These are phyloP conservation scores for Leucophenga montana DNA, from an alignment of 2,888 invertebrate species.

Conservation along the genomic window DNA sequence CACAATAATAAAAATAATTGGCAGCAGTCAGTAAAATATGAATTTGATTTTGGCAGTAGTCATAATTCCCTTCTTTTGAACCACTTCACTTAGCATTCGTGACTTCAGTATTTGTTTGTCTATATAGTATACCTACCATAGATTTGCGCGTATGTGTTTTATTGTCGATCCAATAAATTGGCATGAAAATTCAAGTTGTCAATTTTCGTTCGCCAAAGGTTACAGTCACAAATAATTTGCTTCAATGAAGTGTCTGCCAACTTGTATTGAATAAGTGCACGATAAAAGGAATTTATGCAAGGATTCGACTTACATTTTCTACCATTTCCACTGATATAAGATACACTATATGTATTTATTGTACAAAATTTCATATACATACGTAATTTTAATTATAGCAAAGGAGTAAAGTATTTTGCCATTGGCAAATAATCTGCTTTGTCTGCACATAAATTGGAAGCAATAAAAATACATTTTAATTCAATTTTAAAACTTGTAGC, in stretches of 20 bases:
- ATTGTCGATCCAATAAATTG: slow-evolving; percentile 13
- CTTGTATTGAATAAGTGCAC: slow-evolving; percentile 5
- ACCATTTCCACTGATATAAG: too few relatives aligned
- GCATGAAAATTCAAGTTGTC: slow-evolving; percentile 21
- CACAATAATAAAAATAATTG: slow-evolving; percentile 28
- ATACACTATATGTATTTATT: too few relatives aligned
- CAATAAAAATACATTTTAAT: too few relatives aligned
- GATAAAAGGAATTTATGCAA: background rate
- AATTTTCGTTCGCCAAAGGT: slow-evolving; percentile 18
- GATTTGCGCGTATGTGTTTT: slow-evolving; percentile 4
- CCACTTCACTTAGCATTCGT: background rate
- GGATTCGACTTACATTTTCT: background rate
- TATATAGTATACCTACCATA: too few relatives aligned
- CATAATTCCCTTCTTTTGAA: background rate
- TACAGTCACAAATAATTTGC: slow-evolving; percentile 22
- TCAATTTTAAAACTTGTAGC: too few relatives aligned
- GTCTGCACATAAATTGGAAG: too few relatives aligned
- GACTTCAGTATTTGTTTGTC: slow-evolving; percentile 1
- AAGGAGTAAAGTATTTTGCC: too few relatives aligned
- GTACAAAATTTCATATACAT: too few relatives aligned
- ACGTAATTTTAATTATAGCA: too few relatives aligned
- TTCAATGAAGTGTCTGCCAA: slow-evolving; percentile 16
- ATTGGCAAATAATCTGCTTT: too few relatives aligned
- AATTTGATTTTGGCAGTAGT: slow-evolving; percentile 23
- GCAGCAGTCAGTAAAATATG: slow-evolving; percentile 29